These are phyloP conservation scores for Sminthurinus aureus DNA, from an alignment of 2,888 invertebrate species.

Conservation along the genomic window DNA sequence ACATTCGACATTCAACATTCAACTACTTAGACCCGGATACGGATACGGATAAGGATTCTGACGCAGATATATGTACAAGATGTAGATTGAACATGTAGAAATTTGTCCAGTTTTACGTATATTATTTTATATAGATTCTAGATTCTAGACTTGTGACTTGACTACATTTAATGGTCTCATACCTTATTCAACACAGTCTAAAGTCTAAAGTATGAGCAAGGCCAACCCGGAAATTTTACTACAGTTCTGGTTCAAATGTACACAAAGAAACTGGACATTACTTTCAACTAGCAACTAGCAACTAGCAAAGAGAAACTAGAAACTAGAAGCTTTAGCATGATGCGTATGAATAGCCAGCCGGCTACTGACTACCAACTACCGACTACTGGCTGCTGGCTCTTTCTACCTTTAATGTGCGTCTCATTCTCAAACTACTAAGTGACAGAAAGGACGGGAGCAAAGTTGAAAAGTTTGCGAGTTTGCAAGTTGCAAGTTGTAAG, in stretches of 20 bases:
- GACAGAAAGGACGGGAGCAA: background rate
- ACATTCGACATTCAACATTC: background rate
- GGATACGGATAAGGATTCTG: too few relatives aligned
- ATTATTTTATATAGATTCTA: too few relatives aligned
- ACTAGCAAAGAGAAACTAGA: background rate
- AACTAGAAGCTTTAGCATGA: background rate
- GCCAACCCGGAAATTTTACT: background rate
- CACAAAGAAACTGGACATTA: background rate
- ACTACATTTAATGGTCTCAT: conserved; percentile 16
- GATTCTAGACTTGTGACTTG: too few relatives aligned
- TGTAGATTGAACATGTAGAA: too few relatives aligned
- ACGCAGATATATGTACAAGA: too few relatives aligned
- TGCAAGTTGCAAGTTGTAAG: too few relatives aligned
- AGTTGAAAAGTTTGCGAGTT: too few relatives aligned
- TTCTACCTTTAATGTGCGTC: background rate
- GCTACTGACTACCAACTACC: background rate
- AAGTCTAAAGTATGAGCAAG: background rate
- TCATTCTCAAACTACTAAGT: background rate
- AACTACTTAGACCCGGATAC: too few relatives aligned
- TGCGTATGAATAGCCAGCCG: background rate
- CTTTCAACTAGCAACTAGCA: background rate
- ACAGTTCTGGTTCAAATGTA: background rate
- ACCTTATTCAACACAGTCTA: conserved; percentile 1
- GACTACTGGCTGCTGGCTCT: background rate
- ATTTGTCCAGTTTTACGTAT: too few relatives aligned